phyloP scores from a whole-genome alignment of 2,113 vertebrate genomes.

The Terrapene triunguis region DNA sequence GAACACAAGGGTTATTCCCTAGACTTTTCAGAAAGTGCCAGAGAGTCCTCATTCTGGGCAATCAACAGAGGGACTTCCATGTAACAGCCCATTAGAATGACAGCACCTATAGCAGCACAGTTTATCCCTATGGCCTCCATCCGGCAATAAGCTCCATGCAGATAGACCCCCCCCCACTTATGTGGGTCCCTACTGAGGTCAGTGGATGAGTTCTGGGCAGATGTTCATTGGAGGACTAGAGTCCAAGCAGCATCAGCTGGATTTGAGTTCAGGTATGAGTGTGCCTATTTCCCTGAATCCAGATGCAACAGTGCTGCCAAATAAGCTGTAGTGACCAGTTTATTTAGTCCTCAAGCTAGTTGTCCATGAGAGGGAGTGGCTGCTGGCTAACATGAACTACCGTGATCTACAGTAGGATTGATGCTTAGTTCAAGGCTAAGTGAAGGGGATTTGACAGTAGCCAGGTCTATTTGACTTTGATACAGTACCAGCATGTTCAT shows the following conservation, averaged over 20 bases:
- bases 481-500: neutral
- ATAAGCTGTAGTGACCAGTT: neutral
- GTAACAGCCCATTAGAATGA: neutral
- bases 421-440: conserved; percentile 46
- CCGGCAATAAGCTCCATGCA: neutral
- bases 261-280: neutral
- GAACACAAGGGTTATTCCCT: rapidly evolving
- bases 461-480: conserved; percentile 52
- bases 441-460: conserved; percentile 36
- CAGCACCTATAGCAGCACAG: neutral
- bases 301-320: neutral
- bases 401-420: conserved; percentile 13
- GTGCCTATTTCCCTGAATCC: neutral
- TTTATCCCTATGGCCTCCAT: neutral
- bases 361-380: neutral
- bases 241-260: neutral
- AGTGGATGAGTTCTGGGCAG: neutral
- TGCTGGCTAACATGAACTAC: neutral
- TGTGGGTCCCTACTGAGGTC: neutral
- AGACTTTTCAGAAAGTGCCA: rapidly evolving
- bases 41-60: neutral
- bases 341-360: neutral
- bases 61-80: neutral
- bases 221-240: neutral
- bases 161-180: neutral